Evolutionary conservation across 2,113 vertebrate species (phyloP).

Genomic region (Chroicocephalus ridibundus): DNA sequence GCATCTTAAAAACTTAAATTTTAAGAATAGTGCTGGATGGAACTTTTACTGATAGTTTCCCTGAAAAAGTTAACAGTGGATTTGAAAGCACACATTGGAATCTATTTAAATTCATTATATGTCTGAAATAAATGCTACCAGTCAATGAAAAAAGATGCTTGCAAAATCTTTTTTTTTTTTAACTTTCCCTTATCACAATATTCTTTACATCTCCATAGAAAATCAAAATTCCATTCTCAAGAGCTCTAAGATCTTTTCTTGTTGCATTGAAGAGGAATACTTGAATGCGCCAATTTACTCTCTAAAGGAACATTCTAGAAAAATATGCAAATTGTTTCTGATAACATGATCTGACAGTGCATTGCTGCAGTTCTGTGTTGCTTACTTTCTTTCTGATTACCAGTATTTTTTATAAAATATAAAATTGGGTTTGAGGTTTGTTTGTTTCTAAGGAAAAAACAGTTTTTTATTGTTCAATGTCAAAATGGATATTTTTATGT

Average conservation of each 20-base stretch:
- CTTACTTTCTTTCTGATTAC: not conserved
- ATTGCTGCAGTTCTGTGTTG: not conserved
- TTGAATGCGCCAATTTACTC: not conserved
- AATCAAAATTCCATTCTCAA: not conserved
- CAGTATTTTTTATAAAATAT: not conserved
- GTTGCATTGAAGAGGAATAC: not conserved
- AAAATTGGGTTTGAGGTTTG: accelerated
- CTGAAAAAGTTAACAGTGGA: not conserved
- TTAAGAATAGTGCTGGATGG: not conserved
- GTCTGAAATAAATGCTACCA: not conserved
- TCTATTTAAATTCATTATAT: not conserved
- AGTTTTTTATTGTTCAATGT: not conserved
- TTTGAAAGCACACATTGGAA: not conserved
- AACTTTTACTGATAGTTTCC: not conserved
- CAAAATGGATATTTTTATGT: not conserved
- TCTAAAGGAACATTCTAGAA: not conserved
- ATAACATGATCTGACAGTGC: not conserved
- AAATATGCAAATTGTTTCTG: not conserved
- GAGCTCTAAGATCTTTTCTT: not conserved
- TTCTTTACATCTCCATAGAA: not conserved
- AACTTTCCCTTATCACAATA: not conserved
- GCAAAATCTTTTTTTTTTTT: not conserved
- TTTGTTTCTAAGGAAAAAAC: not conserved
- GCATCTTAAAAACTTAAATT: not conserved
- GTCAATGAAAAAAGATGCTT: not conserved